Base-by-base conservation (phyloP, 2,888 invertebrate genomes). In the Tachystola acroxantha region DNA sequence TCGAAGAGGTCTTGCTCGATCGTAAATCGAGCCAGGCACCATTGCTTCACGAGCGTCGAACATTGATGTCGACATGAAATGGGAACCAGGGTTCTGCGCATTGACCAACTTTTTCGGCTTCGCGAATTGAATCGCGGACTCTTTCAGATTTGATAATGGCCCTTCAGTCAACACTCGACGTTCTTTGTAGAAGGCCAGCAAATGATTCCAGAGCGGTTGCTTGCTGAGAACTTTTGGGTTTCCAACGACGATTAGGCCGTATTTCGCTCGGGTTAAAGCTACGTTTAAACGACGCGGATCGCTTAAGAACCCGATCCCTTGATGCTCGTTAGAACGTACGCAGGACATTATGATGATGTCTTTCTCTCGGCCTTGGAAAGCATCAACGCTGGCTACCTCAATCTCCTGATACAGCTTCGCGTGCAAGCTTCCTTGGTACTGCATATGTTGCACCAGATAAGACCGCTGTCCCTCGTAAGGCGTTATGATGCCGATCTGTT, bases 261-360 rank as follows among this genome's bases (percentile, higher is more conserved):
- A 99, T 77, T 97, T 98, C 4, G 99, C 98, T 39, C 99, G 91
- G 0, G 99, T 99, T 10, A 99, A 80, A 0, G 99, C 99, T 0
- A 99, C 99, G 82, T 99, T 99, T 34, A 99, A 88, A 36, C 99
- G 94, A 1, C 99, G 89, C 0, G 99, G 99, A 76, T 99, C 99
- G 67, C 98, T 98, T 25, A 99, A 88, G 74, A 99, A 99, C 0
- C 99, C 99, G 58, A 99, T 99, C 26, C 98, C 99, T 72, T 99
- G 98, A 64, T 98, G 96, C 66, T 99, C 99, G 69, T 99, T 99
- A 4, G 98, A 97, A 34, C 99, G 91, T 1, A 99, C 99, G 78
- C 99, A 99, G 0, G 98, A 98, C 94, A 99, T 96, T 36, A 99
- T 97, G 50, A 99, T 99, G 39, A 99, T 95, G 66, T 99, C 99